Conservation (phyloP, 2,113 vertebrate genomes). For the Carettochelys insculpta region DNA sequence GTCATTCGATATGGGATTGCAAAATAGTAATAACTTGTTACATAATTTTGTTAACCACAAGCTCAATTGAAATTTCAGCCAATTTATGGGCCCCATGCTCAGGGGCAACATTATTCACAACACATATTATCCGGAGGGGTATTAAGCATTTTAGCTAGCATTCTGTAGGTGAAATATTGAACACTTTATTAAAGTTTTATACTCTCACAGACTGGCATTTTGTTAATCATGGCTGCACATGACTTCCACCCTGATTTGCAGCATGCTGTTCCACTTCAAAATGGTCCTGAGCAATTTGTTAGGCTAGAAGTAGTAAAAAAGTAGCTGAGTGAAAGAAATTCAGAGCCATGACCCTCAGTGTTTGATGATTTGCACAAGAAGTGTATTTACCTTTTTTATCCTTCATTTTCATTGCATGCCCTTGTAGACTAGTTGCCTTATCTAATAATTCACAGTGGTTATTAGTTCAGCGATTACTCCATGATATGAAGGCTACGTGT, state of each 20-base stretch:
- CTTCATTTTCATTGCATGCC: background rate
- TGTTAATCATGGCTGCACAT: background rate
- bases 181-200: background rate
- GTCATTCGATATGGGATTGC: background rate
- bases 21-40: background rate
- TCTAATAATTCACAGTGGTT: background rate
- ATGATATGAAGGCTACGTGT: background rate
- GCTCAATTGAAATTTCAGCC: background rate
- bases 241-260: background rate
- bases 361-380: background rate
- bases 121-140: background rate
- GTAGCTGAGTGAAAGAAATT: background rate
- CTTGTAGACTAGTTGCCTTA: accelerated
- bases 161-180: background rate
- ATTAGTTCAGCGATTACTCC: background rate
- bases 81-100: background rate
- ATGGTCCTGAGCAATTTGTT: background rate
- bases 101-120: background rate
- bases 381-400: background rate
- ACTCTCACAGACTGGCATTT: background rate
- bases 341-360: background rate
- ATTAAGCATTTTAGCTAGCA: background rate
- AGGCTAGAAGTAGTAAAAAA: background rate
- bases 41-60: background rate
- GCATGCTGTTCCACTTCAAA: background rate